A percentile compares a stretch with the other conserved stretches of the same genome.
Evolutionary conservation across 2,797 vertebrate genomes (phyloP).

Genomic region (Sternotherus odoratus): DNA sequence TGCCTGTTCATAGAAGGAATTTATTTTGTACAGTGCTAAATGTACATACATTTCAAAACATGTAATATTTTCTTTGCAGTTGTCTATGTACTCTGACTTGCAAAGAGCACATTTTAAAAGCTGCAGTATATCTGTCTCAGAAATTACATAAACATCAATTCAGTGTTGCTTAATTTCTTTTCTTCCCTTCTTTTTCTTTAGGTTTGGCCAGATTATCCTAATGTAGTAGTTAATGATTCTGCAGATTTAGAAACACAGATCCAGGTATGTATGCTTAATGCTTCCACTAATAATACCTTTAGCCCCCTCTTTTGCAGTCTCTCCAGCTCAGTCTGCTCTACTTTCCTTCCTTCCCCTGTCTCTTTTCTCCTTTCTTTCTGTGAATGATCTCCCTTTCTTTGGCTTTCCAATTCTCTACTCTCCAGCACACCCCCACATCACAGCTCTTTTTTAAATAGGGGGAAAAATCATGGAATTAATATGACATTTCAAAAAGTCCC

Average conservation of each 20-base stretch:
- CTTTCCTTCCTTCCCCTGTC: too few species aligned
- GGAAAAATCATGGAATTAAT: too few species aligned
- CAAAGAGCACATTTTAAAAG: neutral
- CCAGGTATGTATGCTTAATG: conserved; percentile 47
- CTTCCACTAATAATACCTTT: neutral
- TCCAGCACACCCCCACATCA: too few species aligned
- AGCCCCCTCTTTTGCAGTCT: too few species aligned
- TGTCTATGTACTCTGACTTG: neutral
- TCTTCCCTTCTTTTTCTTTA: conserved; percentile 50
- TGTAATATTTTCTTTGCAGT: neutral
- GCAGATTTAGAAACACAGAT: conserved; percentile 72
- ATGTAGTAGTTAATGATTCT: conserved; percentile 77
- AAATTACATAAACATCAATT: neutral
- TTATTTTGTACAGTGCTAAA: neutral
- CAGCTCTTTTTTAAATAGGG: too few species aligned
- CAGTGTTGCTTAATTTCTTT: neutral
- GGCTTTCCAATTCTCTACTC: too few species aligned
- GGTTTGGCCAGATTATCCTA: conserved; percentile 91
- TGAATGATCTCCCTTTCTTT: too few species aligned
- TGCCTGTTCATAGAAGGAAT: neutral
- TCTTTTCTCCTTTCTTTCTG: too few species aligned
- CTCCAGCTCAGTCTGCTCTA: too few species aligned
- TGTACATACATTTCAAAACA: neutral
- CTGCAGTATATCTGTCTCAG: neutral
- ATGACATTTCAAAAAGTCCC: too few species aligned